Evolutionary conservation across 1,140 invertebrate species (phyloP).

Genomic region (Melipona quadrifasciata): DNA sequence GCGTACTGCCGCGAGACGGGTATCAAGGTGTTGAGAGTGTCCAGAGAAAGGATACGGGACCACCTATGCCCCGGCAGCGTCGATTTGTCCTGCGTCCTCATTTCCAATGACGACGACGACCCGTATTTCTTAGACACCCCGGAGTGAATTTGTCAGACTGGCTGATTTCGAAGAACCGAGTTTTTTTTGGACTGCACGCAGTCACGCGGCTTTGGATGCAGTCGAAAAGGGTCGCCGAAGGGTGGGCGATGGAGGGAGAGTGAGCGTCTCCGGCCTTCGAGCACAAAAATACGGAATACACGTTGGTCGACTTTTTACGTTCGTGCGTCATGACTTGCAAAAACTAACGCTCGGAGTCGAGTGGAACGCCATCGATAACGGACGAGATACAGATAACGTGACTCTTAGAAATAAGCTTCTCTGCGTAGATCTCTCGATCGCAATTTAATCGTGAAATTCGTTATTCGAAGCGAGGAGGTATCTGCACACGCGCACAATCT

Average conservation of each 20-base stretch:
- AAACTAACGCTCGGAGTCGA: background rate
- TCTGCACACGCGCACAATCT: background rate
- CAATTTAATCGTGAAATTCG: background rate
- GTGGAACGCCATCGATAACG: background rate
- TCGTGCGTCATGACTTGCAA: background rate
- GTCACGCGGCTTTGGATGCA: background rate
- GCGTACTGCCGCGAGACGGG: conserved; percentile 76
- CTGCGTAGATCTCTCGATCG: background rate
- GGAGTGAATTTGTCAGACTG: conserved; percentile 55
- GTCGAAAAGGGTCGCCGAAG: background rate
- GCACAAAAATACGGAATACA: too few relatives aligned
- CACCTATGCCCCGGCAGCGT: conserved; percentile 66
- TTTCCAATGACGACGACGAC: conserved; percentile 55
- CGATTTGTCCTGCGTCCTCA: conserved; percentile 70
- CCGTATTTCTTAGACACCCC: conserved; percentile 67
- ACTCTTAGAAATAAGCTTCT: background rate
- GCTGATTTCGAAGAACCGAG: background rate
- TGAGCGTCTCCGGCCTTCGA: background rate
- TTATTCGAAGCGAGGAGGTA: background rate
- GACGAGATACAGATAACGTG: background rate
- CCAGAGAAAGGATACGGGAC: conserved; percentile 64
- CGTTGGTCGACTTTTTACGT: background rate
- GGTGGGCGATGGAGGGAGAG: background rate
- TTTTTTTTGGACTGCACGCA: conserved; percentile 11
- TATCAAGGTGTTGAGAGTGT: conserved; percentile 70